A percentile compares a stretch with the other conserved stretches of the same genome.
Conservation (phyloP, 2,888 invertebrate species). For the Azorinus chamasolen region DNA sequence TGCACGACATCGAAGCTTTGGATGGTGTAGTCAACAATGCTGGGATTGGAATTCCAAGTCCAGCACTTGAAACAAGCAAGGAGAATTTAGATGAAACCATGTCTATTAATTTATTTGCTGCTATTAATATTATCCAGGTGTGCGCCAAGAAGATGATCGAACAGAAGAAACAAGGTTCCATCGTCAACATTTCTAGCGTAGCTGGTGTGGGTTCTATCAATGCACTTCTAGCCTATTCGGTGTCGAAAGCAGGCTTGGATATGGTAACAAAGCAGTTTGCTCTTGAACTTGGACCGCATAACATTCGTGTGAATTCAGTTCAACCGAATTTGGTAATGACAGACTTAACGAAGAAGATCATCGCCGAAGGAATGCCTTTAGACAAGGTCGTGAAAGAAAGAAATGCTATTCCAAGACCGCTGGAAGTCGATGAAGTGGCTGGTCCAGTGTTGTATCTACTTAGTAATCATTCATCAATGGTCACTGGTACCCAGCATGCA, state of each 20-base stretch:
- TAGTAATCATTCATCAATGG: constrained; percentile 21
- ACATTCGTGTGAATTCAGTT: constrained; percentile 94
- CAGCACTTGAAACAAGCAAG: constrained; percentile 2
- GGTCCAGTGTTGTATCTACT: constrained; percentile 18
- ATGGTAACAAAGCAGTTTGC: constrained; percentile 27
- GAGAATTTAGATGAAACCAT: neutral
- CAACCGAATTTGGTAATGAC: constrained; percentile 98
- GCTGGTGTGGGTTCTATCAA: neutral
- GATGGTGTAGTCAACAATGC: constrained; percentile 97
- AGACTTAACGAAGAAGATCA: constrained; percentile 92
- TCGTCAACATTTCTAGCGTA: constrained; percentile 19
- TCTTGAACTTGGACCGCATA: constrained; percentile 89
- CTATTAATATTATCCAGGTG: constrained; percentile 18
- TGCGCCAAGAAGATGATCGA: constrained; percentile 22
- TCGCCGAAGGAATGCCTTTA: constrained; percentile 92
- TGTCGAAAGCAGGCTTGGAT: constrained; percentile 25
- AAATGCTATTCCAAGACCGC: constrained; percentile 93
- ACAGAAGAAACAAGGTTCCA: constrained; percentile 3
- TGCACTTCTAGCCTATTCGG: constrained; percentile 2
- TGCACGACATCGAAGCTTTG: constrained; percentile 90
- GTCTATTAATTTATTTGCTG: constrained; percentile 5
- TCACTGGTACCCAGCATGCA: constrained; percentile 2
- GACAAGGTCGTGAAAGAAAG: constrained; percentile 90
- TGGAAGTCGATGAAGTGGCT: constrained; percentile 87
- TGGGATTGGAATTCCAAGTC: constrained; percentile 87